A percentile compares a stretch with the other conserved stretches of the same genome.
phyloP scores from a whole-genome alignment of 2,888 invertebrate species.

The Ashinkailepas kermadecensis region DNA sequence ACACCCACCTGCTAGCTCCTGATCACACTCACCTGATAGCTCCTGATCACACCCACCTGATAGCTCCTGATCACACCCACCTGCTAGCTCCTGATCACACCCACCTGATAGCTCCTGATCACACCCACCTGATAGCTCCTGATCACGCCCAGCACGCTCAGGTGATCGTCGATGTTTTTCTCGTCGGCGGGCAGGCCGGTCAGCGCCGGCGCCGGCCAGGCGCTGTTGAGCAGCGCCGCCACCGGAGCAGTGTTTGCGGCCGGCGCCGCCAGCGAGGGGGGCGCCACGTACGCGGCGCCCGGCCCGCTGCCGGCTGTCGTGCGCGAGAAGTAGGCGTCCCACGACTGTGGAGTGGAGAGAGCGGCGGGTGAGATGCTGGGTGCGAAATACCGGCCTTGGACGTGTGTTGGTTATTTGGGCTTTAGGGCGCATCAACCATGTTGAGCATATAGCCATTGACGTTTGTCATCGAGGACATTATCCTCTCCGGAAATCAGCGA shows the following conservation, averaged over 20 bases:
- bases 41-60: conserved; percentile 54
- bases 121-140: not conserved
- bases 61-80: too few species aligned
- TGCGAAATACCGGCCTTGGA: too few species aligned
- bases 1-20: too few species aligned
- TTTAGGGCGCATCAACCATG: too few species aligned
- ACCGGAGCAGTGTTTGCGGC: conserved; percentile 45
- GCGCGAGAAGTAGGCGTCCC: conserved; percentile 88
- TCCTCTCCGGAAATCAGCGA: too few species aligned
- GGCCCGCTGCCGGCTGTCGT: conserved; percentile 68
- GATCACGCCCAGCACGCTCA: conserved; percentile 97
- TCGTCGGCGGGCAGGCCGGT: conserved; percentile 48
- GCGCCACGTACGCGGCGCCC: conserved; percentile 59
- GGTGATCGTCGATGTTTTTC: conserved; percentile 92
- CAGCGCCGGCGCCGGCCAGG: conserved; percentile 38
- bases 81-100: conserved; percentile 59
- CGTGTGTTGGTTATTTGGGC: too few species aligned
- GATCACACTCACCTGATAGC: conserved; percentile 86
- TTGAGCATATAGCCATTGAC: too few species aligned
- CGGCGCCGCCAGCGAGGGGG: conserved; percentile 33
- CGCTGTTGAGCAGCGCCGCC: conserved; percentile 47
- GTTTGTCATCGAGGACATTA: too few species aligned
- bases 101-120: conserved; percentile 55
- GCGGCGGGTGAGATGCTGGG: too few species aligned
- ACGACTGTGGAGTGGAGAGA: conserved; percentile 54